phyloP scores from a whole-genome alignment of 2,888 invertebrate genomes.

The Agapostemon virescens region DNA sequence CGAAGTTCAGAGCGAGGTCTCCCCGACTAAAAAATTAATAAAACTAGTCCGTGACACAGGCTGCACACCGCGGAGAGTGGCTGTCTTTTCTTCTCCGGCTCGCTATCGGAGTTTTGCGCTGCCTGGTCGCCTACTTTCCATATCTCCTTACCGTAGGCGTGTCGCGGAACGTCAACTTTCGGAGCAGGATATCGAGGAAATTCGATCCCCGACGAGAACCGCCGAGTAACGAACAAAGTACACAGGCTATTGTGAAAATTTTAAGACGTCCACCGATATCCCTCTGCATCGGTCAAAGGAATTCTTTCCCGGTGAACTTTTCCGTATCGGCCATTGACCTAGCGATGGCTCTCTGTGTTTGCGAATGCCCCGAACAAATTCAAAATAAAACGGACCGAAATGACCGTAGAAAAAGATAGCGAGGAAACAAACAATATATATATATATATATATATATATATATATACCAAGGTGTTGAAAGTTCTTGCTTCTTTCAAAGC shows the following conservation, averaged over 20 bases:
- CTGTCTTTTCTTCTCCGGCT: slow-evolving; percentile 39
- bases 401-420: too few relatives aligned
- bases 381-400: neutral
- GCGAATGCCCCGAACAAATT: neutral
- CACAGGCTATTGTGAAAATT: slow-evolving; percentile 24
- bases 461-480: too few relatives aligned
- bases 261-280: slow-evolving; percentile 16
- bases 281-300: slow-evolving; percentile 6
- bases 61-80: slow-evolving; percentile 21
- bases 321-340: neutral
- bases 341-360: neutral
- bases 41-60: slow-evolving; percentile 48
- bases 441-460: too few relatives aligned
- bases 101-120: slow-evolving; percentile 41
- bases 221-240: slow-evolving; percentile 13
- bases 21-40: slow-evolving; percentile 49
- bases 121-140: slow-evolving; percentile 35
- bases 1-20: slow-evolving; percentile 24
- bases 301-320: slow-evolving; percentile 14
- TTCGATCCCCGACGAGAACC: slow-evolving; percentile 27
- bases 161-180: slow-evolving; percentile 45
- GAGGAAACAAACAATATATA: too few relatives aligned
- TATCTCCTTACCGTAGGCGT: slow-evolving; percentile 43
- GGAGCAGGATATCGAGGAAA: slow-evolving; percentile 39
- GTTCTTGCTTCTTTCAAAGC: too few relatives aligned